Percentiles rank a stretch among this genome's conserved stretches.
phyloP scores from a whole-genome alignment of 2,888 invertebrate genomes.

The Tenodera sinensis region DNA sequence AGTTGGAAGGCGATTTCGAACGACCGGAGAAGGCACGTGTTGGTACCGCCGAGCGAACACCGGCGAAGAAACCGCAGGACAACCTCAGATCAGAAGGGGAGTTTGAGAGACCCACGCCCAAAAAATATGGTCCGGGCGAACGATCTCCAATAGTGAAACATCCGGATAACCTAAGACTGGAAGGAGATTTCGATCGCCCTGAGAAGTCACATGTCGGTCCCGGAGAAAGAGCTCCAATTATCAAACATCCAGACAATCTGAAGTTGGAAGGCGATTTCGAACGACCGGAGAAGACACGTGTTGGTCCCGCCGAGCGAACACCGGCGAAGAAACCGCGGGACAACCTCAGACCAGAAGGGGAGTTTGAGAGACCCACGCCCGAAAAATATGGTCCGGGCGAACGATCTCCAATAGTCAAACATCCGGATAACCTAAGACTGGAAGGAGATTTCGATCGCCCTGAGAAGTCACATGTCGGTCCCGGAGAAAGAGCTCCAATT shows the following conservation, averaged over 20 bases:
- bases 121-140: constrained; percentile 52
- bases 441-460: constrained; percentile 48
- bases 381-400: constrained; percentile 53
- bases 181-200: constrained; percentile 46
- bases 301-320: constrained; percentile 40
- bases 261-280: constrained; percentile 54
- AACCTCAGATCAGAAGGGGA: constrained; percentile 45
- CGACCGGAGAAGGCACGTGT: constrained; percentile 42
- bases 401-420: constrained; percentile 48
- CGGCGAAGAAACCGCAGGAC: constrained; percentile 42
- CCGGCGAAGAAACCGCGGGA: constrained; percentile 37
- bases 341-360: constrained; percentile 33
- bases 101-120: constrained; percentile 41
- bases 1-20: constrained; percentile 59
- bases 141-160: constrained; percentile 57
- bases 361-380: constrained; percentile 43
- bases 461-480: constrained; percentile 43
- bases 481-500: constrained; percentile 34
- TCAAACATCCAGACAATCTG: constrained; percentile 57
- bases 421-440: constrained; percentile 60
- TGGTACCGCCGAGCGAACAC: constrained; percentile 44
- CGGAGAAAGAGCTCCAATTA: constrained; percentile 34
- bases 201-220: constrained; percentile 44
- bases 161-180: constrained; percentile 55
- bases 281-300: background rate